These are phyloP conservation scores for Zosterops borbonicus DNA, from an alignment of 2,113 vertebrate genomes.

Conservation along the genomic window DNA sequence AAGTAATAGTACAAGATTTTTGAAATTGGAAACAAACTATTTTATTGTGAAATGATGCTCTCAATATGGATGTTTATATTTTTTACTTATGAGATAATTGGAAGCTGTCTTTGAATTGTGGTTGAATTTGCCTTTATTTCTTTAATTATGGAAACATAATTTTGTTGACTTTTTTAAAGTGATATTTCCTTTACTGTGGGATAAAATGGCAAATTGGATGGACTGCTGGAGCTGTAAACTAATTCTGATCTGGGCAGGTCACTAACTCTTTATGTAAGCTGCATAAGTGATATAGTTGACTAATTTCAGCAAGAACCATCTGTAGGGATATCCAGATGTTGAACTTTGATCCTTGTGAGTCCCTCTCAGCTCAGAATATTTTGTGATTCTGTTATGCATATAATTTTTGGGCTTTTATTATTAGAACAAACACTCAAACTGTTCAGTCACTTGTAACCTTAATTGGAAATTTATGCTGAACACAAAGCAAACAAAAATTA, in stretches of 20 bases:
- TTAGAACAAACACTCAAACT: neutral
- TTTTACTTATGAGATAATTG: neutral
- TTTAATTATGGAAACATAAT: neutral
- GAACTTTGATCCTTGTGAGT: neutral
- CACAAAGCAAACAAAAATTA: neutral
- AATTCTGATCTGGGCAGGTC: neutral
- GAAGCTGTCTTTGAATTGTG: neutral
- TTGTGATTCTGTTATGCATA: neutral
- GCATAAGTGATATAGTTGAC: neutral
- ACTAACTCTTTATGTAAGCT: neutral
- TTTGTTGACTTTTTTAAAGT: neutral
- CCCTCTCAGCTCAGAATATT: neutral
- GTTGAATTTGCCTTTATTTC: neutral
- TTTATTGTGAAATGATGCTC: neutral
- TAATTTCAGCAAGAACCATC: neutral
- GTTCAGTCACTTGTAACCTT: neutral
- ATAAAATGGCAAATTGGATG: neutral
- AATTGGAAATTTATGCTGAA: neutral
- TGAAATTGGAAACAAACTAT: neutral
- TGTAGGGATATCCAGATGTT: neutral
- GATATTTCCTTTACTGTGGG: neutral
- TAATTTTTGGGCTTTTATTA: neutral
- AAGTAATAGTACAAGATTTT: neutral
- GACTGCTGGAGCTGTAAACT: neutral
- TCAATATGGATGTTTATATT: neutral